These are phyloP conservation scores for Dicrurus megarhynchus DNA, from an alignment of 2,113 vertebrate genomes.

Conservation along the genomic window DNA sequence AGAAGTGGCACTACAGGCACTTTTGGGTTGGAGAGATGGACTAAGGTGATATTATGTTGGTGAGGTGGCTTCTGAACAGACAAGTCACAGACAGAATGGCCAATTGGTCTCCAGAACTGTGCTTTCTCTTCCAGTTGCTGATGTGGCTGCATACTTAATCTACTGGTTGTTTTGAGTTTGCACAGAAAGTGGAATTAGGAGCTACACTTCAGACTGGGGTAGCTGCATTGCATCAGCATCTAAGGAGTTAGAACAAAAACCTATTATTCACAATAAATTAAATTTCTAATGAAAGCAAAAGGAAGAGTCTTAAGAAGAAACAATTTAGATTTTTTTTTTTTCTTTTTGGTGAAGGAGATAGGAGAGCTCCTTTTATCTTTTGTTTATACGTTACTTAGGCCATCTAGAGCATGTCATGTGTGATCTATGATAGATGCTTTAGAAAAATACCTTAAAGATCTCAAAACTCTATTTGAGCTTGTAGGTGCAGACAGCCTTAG, in stretches of 20 bases:
- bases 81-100: neutral
- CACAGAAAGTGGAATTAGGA: neutral
- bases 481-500: neutral
- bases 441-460: neutral
- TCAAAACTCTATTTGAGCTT: neutral
- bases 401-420: neutral
- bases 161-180: neutral
- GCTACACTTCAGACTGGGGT: neutral
- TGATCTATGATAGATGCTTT: neutral
- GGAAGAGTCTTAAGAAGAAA: neutral
- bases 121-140: neutral
- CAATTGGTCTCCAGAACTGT: fast-evolving
- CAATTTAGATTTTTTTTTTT: neutral
- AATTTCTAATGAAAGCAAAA: neutral
- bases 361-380: neutral
- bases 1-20: neutral
- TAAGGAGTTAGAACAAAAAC: neutral
- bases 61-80: neutral
- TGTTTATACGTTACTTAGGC: neutral
- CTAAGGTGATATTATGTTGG: neutral
- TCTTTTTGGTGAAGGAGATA: neutral
- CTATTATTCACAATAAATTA: neutral
- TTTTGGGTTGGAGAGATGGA: neutral
- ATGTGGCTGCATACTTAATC: neutral
- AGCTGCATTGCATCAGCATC: neutral